Base-by-base conservation (phyloP, 2,797 vertebrate species). In the Vespertilio murinus region DNA sequence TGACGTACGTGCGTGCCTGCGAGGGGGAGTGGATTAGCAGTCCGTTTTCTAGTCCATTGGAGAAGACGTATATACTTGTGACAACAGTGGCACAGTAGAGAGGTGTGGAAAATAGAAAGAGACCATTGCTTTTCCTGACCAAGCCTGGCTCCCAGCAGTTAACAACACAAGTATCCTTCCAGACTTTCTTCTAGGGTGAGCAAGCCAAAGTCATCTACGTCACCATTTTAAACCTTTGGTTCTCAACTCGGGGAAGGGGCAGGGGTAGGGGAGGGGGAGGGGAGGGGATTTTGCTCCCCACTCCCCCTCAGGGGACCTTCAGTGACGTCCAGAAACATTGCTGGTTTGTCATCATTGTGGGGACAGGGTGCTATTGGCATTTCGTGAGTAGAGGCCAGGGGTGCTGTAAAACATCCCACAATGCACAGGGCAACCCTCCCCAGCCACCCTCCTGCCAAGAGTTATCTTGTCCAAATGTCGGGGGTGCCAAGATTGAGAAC, bases 401-500 rank as follows among this genome's bases (percentile, higher is more conserved):
- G 8, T 22, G 71, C 18, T 81, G 33, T 5, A 10, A 8, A 77
- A 17, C 4, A 30, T 6, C 65, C 85, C 18, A 4, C 4, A 33
- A 2, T 1, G 10, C 25, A 17, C 40, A 40, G 18, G n/a, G 2
- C 10, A 18, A 16, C 3, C 52, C 7, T 11, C 12, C 12, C 0
- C 25, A 2, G 1, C 23, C 25, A 23, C 5, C 2, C 9, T 23
- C 56, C 56, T 2, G 25, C 25, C 13, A 61, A 71, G 75, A 67
- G 33, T 25, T 30, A 42, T 71, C 14, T 4, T 11, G 30, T 10
- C 23, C 38, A 30, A 9, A 5, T 17, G 25, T 54, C 45, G 69
- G n/a, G 3, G 16, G 1, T 17, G 25, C 40, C 23, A 38, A 56
- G 14, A 5, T 8, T 59, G 40, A 79, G 42, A 83, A 91, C 33